Percentiles rank a stretch among this genome's conserved stretches.
Evolutionary conservation across 2,888 invertebrate species (phyloP).

Genomic region (Ophraella communa): DNA sequence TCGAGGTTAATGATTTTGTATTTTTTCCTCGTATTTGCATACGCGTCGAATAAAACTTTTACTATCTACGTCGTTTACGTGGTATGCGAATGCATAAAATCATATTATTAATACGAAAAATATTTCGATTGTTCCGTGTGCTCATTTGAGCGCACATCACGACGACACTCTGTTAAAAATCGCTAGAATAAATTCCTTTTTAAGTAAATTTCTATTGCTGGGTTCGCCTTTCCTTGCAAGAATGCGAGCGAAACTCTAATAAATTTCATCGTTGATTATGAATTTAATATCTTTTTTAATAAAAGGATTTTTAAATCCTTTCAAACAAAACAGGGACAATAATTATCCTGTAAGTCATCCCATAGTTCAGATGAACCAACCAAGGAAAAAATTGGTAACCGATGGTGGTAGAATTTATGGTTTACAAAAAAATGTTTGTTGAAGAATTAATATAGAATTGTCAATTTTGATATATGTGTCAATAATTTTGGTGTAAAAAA

Average conservation of each 20-base stretch:
- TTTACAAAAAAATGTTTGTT: too few relatives aligned
- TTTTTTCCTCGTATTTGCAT: constrained; percentile 31
- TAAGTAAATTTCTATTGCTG: not conserved
- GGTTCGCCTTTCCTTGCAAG: not conserved
- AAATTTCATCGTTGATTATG: too few relatives aligned
- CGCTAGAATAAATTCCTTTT: not conserved
- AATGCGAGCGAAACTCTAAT: not conserved
- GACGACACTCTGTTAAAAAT: not conserved
- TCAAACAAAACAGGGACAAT: too few relatives aligned
- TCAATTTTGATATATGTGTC: too few relatives aligned
- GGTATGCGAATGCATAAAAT: not conserved
- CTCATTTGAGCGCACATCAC: not conserved
- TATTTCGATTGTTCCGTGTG: not conserved
- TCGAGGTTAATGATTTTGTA: constrained; percentile 36
- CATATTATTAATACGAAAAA: not conserved
- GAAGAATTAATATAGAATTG: too few relatives aligned
- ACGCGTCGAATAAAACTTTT: constrained; percentile 1
- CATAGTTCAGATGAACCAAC: too few relatives aligned
- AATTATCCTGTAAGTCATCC: too few relatives aligned
- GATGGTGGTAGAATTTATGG: too few relatives aligned
- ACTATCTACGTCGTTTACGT: not conserved
- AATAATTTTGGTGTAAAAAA: too few relatives aligned
- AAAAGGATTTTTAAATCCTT: too few relatives aligned
- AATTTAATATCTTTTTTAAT: too few relatives aligned
- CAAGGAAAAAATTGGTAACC: too few relatives aligned